Evolutionary conservation across 2,797 vertebrate species (phyloP).

Genomic region (Austrolebias charrua): DNA sequence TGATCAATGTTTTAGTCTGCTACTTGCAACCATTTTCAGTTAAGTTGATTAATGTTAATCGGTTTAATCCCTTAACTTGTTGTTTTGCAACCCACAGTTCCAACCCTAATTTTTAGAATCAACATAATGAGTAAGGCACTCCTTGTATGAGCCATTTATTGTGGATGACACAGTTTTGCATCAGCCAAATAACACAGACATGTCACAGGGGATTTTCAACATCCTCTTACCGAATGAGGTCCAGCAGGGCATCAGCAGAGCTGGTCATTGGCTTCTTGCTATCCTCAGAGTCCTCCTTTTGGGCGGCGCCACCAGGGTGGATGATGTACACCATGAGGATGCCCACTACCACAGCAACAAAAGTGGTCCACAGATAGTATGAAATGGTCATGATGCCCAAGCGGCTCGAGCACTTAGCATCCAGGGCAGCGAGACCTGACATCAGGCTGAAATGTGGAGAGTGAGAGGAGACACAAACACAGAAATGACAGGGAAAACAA

Average conservation of each 20-base stretch:
- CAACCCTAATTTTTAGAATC: no score
- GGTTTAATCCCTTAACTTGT: no score
- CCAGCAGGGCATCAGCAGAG: constrained; percentile 94
- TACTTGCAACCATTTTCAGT: no score
- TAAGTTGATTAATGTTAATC: no score
- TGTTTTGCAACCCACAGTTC: no score
- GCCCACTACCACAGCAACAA: constrained; percentile 94
- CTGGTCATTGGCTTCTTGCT: constrained; percentile 94
- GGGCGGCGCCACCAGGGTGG: constrained; percentile 93
- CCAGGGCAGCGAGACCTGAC: constrained; percentile 94
- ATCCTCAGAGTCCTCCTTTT: constrained; percentile 91
- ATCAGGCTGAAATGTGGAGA: constrained; percentile 82
- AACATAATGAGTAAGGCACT: no score
- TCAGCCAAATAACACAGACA: background rate
- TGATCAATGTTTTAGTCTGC: no score
- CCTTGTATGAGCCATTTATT: background rate
- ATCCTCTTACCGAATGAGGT: constrained; percentile 90
- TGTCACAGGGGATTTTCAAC: background rate
- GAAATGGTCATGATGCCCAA: constrained; percentile 96
- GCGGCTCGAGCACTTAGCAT: constrained; percentile 96
- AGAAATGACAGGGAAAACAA: no score
- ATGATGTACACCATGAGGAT: constrained; percentile 97
- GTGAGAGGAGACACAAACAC: no score
- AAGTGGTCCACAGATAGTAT: constrained; percentile 99
- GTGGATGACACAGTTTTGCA: background rate